Evolutionary conservation across 2,113 vertebrate species (phyloP).

Genomic region (Empidonax alnorum): DNA sequence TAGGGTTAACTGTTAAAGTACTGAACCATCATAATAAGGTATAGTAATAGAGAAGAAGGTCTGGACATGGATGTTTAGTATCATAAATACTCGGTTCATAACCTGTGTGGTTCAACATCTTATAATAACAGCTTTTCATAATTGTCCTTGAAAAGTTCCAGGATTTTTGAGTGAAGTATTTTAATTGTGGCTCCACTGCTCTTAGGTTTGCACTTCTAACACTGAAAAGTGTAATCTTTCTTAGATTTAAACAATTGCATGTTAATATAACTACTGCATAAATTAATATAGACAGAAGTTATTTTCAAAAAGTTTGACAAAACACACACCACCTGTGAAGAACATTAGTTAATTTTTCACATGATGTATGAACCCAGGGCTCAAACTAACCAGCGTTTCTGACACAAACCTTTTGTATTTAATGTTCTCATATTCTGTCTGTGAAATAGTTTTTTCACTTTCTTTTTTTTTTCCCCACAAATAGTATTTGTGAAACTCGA

Average conservation of each 20-base stretch:
- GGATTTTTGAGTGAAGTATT: background rate
- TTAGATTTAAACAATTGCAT: background rate
- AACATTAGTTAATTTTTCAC: background rate
- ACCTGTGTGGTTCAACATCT: background rate
- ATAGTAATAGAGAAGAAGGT: background rate
- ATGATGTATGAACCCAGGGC: background rate
- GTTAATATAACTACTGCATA: background rate
- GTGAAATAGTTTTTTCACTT: background rate
- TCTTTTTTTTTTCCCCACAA: background rate
- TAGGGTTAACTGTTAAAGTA: background rate
- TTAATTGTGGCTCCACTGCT: background rate
- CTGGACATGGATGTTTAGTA: background rate
- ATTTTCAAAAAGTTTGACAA: background rate
- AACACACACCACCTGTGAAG: background rate
- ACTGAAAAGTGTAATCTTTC: background rate
- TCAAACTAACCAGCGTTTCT: background rate
- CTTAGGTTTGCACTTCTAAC: background rate
- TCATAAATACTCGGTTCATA: background rate
- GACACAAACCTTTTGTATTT: background rate
- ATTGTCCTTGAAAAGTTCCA: background rate
- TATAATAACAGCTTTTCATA: background rate
- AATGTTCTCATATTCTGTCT: background rate
- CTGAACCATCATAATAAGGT: background rate
- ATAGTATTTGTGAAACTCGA: background rate
- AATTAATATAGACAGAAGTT: background rate